Percentiles rank a stretch among this genome's conserved stretches.
Evolutionary conservation across 1,140 invertebrate species (phyloP).

Genomic region (Drosophila watanabei): DNA sequence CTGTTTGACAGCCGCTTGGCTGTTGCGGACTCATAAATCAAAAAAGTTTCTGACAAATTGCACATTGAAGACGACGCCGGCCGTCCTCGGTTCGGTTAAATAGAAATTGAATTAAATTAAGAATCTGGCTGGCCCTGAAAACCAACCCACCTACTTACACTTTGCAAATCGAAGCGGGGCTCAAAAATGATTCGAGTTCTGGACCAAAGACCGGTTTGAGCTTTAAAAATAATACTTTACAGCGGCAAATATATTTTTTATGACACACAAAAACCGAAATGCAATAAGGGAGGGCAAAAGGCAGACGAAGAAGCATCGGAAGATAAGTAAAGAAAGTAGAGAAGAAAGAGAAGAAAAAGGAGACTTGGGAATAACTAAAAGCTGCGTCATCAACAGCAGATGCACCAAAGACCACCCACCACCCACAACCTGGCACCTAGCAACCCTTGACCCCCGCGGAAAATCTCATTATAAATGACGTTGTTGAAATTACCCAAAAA

Average conservation of each 20-base stretch:
- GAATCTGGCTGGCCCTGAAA: slow-evolving; percentile 31
- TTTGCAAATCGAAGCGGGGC: background rate
- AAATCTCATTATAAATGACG: slow-evolving; percentile 77
- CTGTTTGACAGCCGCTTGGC: slow-evolving; percentile 62
- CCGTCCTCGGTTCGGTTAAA: slow-evolving; percentile 40
- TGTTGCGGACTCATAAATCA: slow-evolving; percentile 74
- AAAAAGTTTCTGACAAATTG: slow-evolving; percentile 83
- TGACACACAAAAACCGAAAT: slow-evolving; percentile 27
- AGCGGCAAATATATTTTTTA: slow-evolving; percentile 63
- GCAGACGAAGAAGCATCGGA: slow-evolving; percentile 1
- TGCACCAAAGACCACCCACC: slow-evolving; percentile 17
- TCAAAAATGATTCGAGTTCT: slow-evolving; percentile 2
- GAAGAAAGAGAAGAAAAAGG: background rate
- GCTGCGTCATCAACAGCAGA: slow-evolving; percentile 22
- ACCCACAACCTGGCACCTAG: background rate
- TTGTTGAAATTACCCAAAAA: slow-evolving; percentile 50
- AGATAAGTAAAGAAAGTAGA: slow-evolving; percentile 10
- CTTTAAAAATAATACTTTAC: slow-evolving; percentile 65
- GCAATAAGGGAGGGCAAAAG: slow-evolving; percentile 3
- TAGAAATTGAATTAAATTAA: slow-evolving; percentile 55
- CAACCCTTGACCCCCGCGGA: slow-evolving; percentile 9
- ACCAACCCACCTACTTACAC: background rate
- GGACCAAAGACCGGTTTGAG: background rate
- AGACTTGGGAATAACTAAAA: background rate
- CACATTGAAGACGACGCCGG: slow-evolving; percentile 70